These are phyloP conservation scores for Netelia inedita DNA, from an alignment of 2,888 invertebrate genomes.

Conservation along the genomic window DNA sequence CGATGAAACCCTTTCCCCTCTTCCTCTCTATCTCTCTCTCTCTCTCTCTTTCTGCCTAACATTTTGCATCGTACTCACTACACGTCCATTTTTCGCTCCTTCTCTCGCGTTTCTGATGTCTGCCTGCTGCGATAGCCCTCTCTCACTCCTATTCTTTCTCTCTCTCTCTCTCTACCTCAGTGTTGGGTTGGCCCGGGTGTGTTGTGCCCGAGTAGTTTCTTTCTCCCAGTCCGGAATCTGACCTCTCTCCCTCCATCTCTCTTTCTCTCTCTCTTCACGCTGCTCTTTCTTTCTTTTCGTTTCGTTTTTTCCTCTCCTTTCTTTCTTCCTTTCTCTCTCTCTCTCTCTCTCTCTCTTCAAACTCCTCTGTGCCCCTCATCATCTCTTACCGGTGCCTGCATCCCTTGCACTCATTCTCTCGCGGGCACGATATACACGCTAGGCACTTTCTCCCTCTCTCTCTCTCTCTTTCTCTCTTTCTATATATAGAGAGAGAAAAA, in stretches of 20 bases:
- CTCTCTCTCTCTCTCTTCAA: constrained; percentile 48
- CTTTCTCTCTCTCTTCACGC: constrained; percentile 39
- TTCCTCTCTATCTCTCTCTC: constrained; percentile 31
- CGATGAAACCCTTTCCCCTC: neutral
- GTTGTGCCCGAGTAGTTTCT: constrained; percentile 56
- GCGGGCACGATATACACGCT: constrained; percentile 28
- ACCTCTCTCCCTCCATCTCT: constrained; percentile 51
- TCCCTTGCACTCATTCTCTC: constrained; percentile 54
- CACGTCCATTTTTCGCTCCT: constrained; percentile 56
- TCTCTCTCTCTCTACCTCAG: constrained; percentile 36
- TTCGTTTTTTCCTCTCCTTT: constrained; percentile 25
- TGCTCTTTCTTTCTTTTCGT: constrained; percentile 21
- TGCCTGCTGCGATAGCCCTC: constrained; percentile 31
- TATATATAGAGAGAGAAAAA: constrained; percentile 2
- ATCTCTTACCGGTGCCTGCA: constrained; percentile 47
- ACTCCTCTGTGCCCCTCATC: constrained; percentile 49
- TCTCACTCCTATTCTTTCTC: constrained; percentile 23
- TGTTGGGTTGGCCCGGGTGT: neutral
- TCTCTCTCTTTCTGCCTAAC: constrained; percentile 27
- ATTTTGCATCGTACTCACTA: constrained; percentile 25
- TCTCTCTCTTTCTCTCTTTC: neutral
- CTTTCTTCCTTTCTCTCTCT: constrained; percentile 34
- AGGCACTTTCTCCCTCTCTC: neutral
- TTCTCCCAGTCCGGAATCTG: constrained; percentile 60
- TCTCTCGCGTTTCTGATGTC: constrained; percentile 45